Evolutionary conservation across 2,888 invertebrate genomes (phyloP).

Genomic region (Neuroscelio doddi): DNA sequence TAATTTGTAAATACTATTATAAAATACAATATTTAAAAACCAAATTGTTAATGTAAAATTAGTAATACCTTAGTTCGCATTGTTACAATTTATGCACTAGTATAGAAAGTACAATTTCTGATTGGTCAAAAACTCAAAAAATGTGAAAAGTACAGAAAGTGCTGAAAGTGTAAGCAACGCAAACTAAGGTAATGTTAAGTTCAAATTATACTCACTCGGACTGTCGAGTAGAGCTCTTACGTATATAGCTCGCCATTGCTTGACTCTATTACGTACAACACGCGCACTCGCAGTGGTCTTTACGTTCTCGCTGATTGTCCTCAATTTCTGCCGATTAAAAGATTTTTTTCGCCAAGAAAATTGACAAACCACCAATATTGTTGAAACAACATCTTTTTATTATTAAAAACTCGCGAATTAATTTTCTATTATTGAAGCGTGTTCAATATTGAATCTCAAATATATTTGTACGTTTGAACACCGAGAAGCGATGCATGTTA

Average conservation of each 20-base stretch:
- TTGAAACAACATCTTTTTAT: constrained; percentile 16
- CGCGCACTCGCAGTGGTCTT: constrained; percentile 40
- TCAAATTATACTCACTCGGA: constrained; percentile 70
- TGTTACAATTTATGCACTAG: too few relatives aligned
- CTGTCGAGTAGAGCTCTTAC: constrained; percentile 67
- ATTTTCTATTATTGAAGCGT: background rate
- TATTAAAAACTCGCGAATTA: background rate
- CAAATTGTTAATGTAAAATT: too few relatives aligned
- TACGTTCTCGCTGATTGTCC: constrained; percentile 26
- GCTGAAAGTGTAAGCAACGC: too few relatives aligned
- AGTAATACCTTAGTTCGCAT: too few relatives aligned
- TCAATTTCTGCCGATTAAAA: constrained; percentile 34
- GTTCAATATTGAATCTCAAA: constrained; percentile 5
- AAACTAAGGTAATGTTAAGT: background rate
- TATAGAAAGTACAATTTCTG: too few relatives aligned
- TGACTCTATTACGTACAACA: constrained; percentile 33
- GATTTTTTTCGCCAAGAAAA: constrained; percentile 23
- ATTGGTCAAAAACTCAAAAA: too few relatives aligned
- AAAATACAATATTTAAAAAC: too few relatives aligned
- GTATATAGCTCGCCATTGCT: constrained; percentile 69
- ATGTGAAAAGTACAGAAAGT: too few relatives aligned
- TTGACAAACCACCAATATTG: background rate
- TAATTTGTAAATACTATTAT: too few relatives aligned
- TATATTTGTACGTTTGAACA: constrained; percentile 17
- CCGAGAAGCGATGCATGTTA: constrained; percentile 25